Evolutionary conservation across 2,797 vertebrate species (phyloP).

Genomic region (Cygnus olor): DNA sequence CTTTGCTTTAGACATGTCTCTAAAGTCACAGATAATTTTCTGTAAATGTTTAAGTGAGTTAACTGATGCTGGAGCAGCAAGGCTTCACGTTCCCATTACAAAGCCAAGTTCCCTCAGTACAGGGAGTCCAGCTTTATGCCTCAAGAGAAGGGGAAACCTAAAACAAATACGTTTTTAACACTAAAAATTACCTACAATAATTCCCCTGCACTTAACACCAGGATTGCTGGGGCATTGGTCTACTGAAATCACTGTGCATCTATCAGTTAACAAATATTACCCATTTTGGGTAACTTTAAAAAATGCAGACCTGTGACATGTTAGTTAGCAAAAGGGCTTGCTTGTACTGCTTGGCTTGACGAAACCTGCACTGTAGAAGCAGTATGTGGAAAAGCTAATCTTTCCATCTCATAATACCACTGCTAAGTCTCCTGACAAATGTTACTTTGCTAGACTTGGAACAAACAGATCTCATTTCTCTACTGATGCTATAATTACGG

Average conservation of each 20-base stretch:
- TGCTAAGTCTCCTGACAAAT: background rate
- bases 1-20: background rate
- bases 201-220: background rate
- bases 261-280: background rate
- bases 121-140: background rate
- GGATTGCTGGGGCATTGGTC: background rate
- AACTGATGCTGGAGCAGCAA: background rate
- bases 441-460: background rate
- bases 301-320: background rate
- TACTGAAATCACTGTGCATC: background rate
- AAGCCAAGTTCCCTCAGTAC: background rate
- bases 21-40: background rate
- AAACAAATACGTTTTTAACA: background rate
- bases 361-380: background rate
- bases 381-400: background rate
- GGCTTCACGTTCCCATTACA: background rate
- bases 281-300: background rate
- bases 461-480: background rate
- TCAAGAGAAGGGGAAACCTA: background rate
- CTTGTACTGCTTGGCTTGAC: background rate
- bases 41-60: background rate
- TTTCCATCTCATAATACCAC: background rate
- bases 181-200: background rate
- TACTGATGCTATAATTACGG: background rate
- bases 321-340: background rate